Evolutionary conservation across 2,797 vertebrate genomes (phyloP), one percentile per base, ranked within the genome.

Genomic region (Phrynocephalus vlangalii): DNA sequence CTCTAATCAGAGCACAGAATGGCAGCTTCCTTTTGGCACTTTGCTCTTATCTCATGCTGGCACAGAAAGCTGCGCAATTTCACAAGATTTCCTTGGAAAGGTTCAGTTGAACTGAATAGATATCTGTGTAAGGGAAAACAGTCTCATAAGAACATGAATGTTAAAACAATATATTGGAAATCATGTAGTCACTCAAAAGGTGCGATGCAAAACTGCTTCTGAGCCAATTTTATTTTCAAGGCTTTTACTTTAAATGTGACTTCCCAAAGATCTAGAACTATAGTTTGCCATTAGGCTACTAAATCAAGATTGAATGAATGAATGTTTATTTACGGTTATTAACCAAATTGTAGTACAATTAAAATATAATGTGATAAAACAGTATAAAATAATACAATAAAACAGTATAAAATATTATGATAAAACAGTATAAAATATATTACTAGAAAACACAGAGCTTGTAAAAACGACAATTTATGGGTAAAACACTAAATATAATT

Each of bases 1-100:
- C 70, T 75, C 38, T 87, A 30, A 82, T 75, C 70, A 73, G 79
- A 82, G 56, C 79, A 75, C 71, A 82, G 71, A 81, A 66, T 50
- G 56, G 33, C 79, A 67, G 70, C 38, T 82, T 66, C 79, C 86
- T 67, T 24, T 81, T 72, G 28, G 85, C 28, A 8, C 38, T 67
- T 80, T 44, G 38, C n/a, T 44, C 70, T 81, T 63, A 63, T 81
- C 33, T 11, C 72, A 30, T 3, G 63, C 79, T 82, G 79, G 38
- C 79, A 86, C 38, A 66, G 15, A 44, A 86, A 80, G 68, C 85
- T 52, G 60, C 28, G n/a, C 72, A 75, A 18, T 67, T 78, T 60
- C 24, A 48, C n/a, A 33, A 71, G 63, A 48, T 13, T 71, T 44
- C 38, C 16, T 70, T 77, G 48, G 86, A 77, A 76, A 67, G 56